A percentile compares a stretch with the other conserved stretches of the same genome.
Conservation (phyloP, 2,113 vertebrate genomes). For the Crotophaga sulcirostris region DNA sequence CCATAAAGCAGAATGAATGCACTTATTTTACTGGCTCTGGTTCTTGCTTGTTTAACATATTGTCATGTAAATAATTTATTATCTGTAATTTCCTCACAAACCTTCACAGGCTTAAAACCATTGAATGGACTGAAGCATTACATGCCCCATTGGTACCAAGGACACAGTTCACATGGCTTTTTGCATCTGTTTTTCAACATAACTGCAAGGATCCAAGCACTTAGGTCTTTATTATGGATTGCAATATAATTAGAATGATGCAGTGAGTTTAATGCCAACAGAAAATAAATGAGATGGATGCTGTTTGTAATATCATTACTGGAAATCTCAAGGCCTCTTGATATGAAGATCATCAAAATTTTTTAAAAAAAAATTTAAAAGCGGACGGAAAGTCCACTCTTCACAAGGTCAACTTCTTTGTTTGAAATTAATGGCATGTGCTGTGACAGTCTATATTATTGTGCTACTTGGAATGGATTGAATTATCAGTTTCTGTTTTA, state of each 20-base stretch:
- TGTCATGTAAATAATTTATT: neutral
- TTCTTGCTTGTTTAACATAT: neutral
- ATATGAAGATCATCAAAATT: neutral
- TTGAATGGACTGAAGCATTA: neutral
- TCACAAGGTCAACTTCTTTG: neutral
- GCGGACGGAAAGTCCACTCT: neutral
- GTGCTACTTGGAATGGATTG: neutral
- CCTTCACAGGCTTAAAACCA: neutral
- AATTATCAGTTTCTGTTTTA: neutral
- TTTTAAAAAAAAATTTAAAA: neutral
- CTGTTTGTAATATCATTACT: neutral
- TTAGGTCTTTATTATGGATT: neutral
- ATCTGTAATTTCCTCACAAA: slow-evolving; percentile 4
- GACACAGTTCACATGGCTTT: neutral
- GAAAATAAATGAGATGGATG: neutral
- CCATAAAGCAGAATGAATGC: neutral
- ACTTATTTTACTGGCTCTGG: neutral
- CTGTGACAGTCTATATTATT: neutral
- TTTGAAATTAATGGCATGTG: neutral
- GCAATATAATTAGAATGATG: neutral
- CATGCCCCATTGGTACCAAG: neutral
- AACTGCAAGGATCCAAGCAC: neutral
- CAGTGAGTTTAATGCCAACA: neutral
- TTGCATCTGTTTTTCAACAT: neutral
- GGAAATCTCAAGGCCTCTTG: neutral